Evolutionary conservation across 2,888 invertebrate species (phyloP).

Genomic region (Trichogramma evanescens): DNA sequence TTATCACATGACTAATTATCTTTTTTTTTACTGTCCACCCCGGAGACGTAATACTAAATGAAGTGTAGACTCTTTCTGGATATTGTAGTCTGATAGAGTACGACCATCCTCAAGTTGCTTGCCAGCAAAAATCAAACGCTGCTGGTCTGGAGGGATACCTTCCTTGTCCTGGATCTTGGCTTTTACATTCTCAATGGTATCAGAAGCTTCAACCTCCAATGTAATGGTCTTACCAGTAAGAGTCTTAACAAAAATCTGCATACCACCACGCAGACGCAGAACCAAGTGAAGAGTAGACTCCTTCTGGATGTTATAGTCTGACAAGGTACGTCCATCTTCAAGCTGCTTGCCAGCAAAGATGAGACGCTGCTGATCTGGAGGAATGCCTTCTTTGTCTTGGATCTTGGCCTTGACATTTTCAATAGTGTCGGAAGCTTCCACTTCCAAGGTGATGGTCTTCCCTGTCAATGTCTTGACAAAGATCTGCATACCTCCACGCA

Average conservation of each 20-base stretch:
- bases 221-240: conserved; percentile 31
- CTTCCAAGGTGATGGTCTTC: conserved; percentile 31
- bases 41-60: conserved; percentile 81
- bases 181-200: conserved; percentile 28
- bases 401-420: conserved; percentile 31
- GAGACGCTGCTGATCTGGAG: conserved; percentile 30
- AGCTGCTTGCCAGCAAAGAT: conserved; percentile 32
- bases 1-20: too few relatives aligned
- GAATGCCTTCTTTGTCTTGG: conserved; percentile 33
- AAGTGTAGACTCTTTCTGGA: conserved; percentile 88
- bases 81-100: conserved; percentile 88
- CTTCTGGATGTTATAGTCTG: conserved; percentile 32
- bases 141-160: conserved; percentile 77
- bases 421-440: conserved; percentile 27
- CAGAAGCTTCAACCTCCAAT: conserved; percentile 26
- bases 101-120: conserved; percentile 94
- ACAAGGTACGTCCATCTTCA: conserved; percentile 29
- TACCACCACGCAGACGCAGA: conserved; percentile 29
- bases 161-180: conserved; percentile 31
- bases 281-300: conserved; percentile 30
- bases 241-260: conserved; percentile 33
- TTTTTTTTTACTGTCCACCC: conserved; percentile 58
- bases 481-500: conserved; percentile 69
- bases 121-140: conserved; percentile 87
- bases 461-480: conserved; percentile 32